Base-by-base conservation (phyloP, 2,888 invertebrate species). In the Unio pictorum region DNA sequence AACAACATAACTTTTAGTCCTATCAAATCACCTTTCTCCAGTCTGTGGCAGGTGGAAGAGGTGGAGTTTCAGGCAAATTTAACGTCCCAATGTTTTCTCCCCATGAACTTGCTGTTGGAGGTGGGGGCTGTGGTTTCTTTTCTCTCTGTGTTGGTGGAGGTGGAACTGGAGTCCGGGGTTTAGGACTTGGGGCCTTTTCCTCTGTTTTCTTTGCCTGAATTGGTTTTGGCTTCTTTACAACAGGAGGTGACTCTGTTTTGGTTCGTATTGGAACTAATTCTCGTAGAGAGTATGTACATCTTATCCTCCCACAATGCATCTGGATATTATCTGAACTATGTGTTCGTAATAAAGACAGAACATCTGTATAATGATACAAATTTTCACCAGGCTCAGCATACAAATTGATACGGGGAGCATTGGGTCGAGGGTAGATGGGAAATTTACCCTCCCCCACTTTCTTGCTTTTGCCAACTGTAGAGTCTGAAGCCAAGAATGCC, bases 241-340 rank as follows among this genome's bases (percentile, higher is more conserved):
- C n/a, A 28, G 58, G 45, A 2, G 79, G 76, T 11, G 75, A 68
- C 30, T 68, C 71, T 18, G 75, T 72, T 58, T 68, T 75, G 6
- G 78, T 72, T 64, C 59, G 64, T 55, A 45, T n/a, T 17, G 78
- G 73, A 18, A 77, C 67, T 56, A 80, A 63, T 66, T 80, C 86
- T 57, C 77, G 67, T n/a, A 86, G 67, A 4, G 84, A 78, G 68
- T 83, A 85, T 30, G 71, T 82, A 68, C 78, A 82, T 15, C 86
- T 78, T 71, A 88, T 79, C 45, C 86, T 72, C 58, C 88, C 88
- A 80, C 88, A 88, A 75, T 88, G 88, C 87, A 87, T 87, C 79
- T 84, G 80, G 7, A 84, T 77, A 67, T 84, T 83, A 66, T 85
- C 86, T 20, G 82, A 79, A 61, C 83, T 84, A 56, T 81, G 72